Evolutionary conservation across 2,113 vertebrate genomes (phyloP).

Genomic region (Macquaria ambigua): DNA sequence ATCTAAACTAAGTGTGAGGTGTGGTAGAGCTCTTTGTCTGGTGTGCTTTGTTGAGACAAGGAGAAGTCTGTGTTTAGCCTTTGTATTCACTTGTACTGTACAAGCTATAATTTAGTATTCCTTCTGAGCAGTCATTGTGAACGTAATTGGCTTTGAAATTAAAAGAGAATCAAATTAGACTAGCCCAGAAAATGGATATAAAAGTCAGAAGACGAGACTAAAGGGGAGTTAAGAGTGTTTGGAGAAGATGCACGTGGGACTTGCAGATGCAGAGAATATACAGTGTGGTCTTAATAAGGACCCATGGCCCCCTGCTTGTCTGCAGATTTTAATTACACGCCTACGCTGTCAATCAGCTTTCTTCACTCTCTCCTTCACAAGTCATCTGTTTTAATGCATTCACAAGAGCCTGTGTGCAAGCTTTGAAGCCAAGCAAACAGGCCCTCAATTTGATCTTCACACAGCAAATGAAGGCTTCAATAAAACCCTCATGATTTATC

Average conservation of each 20-base stretch:
- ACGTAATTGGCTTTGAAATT: slow-evolving; percentile 67
- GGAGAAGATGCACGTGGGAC: slow-evolving; percentile 64
- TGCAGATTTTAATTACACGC: slow-evolving; percentile 77
- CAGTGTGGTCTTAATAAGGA: slow-evolving; percentile 74
- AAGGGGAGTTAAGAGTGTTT: slow-evolving; percentile 42
- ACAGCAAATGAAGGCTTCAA: slow-evolving; percentile 52
- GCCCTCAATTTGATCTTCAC: slow-evolving; percentile 62
- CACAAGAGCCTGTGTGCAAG: slow-evolving; percentile 50
- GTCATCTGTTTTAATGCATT: slow-evolving; percentile 74
- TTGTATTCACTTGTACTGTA: slow-evolving; percentile 66
- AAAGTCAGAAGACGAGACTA: slow-evolving; percentile 53
- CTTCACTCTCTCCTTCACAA: slow-evolving; percentile 62
- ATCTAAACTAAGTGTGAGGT: slow-evolving; percentile 69
- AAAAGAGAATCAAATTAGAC: slow-evolving; percentile 68
- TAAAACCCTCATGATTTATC: slow-evolving; percentile 55
- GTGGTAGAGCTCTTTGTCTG: slow-evolving; percentile 55
- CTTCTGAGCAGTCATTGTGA: slow-evolving; percentile 59
- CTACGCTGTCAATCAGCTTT: slow-evolving; percentile 78
- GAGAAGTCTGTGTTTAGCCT: slow-evolving; percentile 70
- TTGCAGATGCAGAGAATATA: slow-evolving; percentile 44
- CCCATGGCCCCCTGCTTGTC: slow-evolving; percentile 59
- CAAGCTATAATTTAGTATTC: slow-evolving; percentile 77
- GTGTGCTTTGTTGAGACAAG: slow-evolving; percentile 71
- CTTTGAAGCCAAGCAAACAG: slow-evolving; percentile 71
- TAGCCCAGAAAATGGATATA: slow-evolving; percentile 53